A percentile compares a stretch with the other conserved stretches of the same genome.
These are phyloP conservation scores for Drosophila repleta DNA, from an alignment of 1,140 invertebrate species.

Conservation along the genomic window DNA sequence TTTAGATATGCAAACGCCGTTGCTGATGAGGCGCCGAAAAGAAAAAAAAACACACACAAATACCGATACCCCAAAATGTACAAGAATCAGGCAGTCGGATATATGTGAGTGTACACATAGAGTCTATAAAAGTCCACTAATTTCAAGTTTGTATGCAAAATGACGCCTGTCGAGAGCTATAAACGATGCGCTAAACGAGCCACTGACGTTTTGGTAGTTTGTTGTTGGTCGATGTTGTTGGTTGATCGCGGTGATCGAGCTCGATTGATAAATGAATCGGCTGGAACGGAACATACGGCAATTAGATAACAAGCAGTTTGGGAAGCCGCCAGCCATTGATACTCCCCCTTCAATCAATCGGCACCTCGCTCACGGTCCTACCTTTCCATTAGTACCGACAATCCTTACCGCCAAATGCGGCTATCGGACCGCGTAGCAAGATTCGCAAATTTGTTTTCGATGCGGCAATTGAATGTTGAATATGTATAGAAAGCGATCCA, in stretches of 20 bases:
- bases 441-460: slow-evolving; percentile 19
- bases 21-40: slow-evolving; percentile 13
- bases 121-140: slow-evolving; percentile 36
- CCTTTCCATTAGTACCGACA: neutral
- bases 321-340: slow-evolving; percentile 21
- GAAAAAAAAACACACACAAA: slow-evolving; percentile 7
- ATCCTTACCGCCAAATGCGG: slow-evolving; percentile 13
- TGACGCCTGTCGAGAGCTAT: slow-evolving; percentile 15
- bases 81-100: slow-evolving; percentile 17
- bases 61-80: slow-evolving; percentile 27
- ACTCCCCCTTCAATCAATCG: neutral
- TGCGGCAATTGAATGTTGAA: neutral
- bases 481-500: slow-evolving; percentile 39
- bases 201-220: neutral
- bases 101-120: slow-evolving; percentile 5
- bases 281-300: slow-evolving; percentile 42
- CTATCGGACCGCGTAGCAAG: slow-evolving; percentile 4
- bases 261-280: slow-evolving; percentile 4
- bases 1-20: slow-evolving; percentile 30
- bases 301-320: slow-evolving; percentile 56
- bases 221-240: neutral
- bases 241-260: slow-evolving; percentile 3
- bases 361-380: too few species aligned
- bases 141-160: slow-evolving; percentile 47
- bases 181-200: slow-evolving; percentile 27